A percentile compares a stretch with the other conserved stretches of the same genome.
Evolutionary conservation across 2,888 invertebrate genomes (phyloP).

Genomic region (Sacculina carcini): DNA sequence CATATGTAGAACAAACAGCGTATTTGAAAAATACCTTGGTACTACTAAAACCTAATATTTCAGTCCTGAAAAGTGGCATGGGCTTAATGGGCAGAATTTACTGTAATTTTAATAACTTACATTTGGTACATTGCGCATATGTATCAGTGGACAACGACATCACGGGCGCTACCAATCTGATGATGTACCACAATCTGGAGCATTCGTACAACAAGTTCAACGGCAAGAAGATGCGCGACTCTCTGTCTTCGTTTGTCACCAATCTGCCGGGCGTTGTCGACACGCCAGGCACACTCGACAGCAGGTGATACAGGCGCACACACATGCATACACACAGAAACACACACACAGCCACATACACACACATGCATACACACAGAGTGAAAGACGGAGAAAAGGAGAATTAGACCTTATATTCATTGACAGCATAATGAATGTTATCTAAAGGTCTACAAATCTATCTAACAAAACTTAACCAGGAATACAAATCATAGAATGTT

Average conservation of each 20-base stretch:
- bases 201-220: slow-evolving; percentile 95
- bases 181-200: slow-evolving; percentile 84
- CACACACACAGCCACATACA: too few species aligned
- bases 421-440: too few species aligned
- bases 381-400: too few species aligned
- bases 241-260: slow-evolving; percentile 77
- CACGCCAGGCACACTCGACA: slow-evolving; percentile 48
- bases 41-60: too few species aligned
- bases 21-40: neutral
- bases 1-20: neutral
- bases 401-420: too few species aligned
- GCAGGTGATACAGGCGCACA: too few species aligned
- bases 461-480: too few species aligned
- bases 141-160: slow-evolving; percentile 42
- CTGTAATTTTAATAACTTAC: neutral
- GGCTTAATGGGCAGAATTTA: neutral
- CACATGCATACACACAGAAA: too few species aligned
- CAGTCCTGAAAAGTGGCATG: too few species aligned
- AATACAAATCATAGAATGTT: too few species aligned
- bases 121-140: slow-evolving; percentile 2
- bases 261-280: slow-evolving; percentile 85
- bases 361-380: too few species aligned
- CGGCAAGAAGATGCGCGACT: slow-evolving; percentile 83
- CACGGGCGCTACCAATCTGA: slow-evolving; percentile 87
- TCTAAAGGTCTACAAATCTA: too few species aligned